Conservation (phyloP, 2,888 invertebrate species). For the Ectobius pallidus region DNA sequence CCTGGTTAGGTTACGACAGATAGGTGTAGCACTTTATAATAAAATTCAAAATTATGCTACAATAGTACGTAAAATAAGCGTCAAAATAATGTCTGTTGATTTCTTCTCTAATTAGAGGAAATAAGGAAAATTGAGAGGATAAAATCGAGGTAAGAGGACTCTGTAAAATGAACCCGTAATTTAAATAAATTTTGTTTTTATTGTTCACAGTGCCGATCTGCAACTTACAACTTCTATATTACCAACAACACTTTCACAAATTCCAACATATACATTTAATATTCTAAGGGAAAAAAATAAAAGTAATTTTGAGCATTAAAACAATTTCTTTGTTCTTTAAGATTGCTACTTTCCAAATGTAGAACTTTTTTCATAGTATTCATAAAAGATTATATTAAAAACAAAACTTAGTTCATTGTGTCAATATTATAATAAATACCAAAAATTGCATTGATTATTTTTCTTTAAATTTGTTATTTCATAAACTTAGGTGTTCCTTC, state of each 20-base stretch:
- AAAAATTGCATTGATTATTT: too few relatives aligned
- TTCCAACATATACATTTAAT: conserved; percentile 8
- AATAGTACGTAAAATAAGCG: too few relatives aligned
- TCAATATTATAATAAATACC: not conserved
- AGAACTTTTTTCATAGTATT: not conserved
- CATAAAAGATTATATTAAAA: not conserved
- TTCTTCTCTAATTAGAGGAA: too few relatives aligned
- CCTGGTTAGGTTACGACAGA: too few relatives aligned
- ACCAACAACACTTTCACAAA: not conserved
- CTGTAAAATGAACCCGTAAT: not conserved
- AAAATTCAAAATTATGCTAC: too few relatives aligned
- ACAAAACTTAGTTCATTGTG: not conserved
- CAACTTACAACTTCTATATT: not conserved
- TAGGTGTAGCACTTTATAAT: too few relatives aligned
- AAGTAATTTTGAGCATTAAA: conserved; percentile 12
- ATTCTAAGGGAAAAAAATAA: not conserved
- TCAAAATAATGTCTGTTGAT: too few relatives aligned
- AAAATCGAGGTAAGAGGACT: not conserved
- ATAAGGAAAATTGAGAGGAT: too few relatives aligned
- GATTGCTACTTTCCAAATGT: not conserved
- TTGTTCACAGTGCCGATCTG: not conserved
- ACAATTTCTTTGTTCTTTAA: not conserved
- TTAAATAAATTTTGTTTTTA: not conserved
- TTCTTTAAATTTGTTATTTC: too few relatives aligned
- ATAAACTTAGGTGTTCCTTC: not conserved